phyloP scores from a whole-genome alignment of 1,140 invertebrate genomes.

The Trialeurodes vaporariorum region DNA sequence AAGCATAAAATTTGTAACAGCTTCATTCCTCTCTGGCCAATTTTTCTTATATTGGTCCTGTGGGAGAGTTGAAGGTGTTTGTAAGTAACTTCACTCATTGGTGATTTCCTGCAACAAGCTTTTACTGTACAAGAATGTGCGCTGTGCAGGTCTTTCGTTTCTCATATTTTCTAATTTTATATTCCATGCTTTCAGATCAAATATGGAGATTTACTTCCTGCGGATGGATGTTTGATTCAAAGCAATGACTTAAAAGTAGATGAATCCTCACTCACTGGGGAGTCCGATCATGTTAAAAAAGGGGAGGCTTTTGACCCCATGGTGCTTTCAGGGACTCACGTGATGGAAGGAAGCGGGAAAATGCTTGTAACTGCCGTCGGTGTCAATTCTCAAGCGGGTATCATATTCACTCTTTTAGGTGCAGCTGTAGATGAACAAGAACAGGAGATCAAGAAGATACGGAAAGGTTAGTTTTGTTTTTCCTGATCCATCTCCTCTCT shows the following conservation, averaged over 20 bases:
- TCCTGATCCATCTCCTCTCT: too few species aligned
- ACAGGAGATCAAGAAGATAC: conserved; percentile 84
- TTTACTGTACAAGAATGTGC: too few species aligned
- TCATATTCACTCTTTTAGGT: conserved; percentile 96
- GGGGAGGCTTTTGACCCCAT: conserved; percentile 78
- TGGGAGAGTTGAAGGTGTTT: too few species aligned
- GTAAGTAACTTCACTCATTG: too few species aligned
- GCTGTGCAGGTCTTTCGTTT: too few species aligned
- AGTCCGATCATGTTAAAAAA: conserved; percentile 99
- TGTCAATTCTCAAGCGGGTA: conserved; percentile 97
- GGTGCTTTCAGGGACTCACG: conserved; percentile 96
- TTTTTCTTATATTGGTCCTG: too few species aligned
- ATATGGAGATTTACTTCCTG: conserved; percentile 92
- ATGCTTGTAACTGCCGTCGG: conserved; percentile 98
- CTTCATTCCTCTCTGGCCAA: too few species aligned
- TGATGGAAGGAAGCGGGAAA: conserved; percentile 99
- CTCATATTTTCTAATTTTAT: too few species aligned
- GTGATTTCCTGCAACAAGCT: too few species aligned
- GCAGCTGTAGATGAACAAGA: conserved; percentile 88
- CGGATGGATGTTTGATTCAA: conserved; percentile 95
- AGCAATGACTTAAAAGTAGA: conserved; percentile 98
- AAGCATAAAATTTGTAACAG: too few species aligned
- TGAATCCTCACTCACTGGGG: conserved; percentile 96
- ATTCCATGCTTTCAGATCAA: conserved; percentile 52
- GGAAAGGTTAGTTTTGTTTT: conserved; percentile 58